These are phyloP conservation scores for Hymenopus coronatus DNA, from an alignment of 2,888 invertebrate species.

Conservation along the genomic window DNA sequence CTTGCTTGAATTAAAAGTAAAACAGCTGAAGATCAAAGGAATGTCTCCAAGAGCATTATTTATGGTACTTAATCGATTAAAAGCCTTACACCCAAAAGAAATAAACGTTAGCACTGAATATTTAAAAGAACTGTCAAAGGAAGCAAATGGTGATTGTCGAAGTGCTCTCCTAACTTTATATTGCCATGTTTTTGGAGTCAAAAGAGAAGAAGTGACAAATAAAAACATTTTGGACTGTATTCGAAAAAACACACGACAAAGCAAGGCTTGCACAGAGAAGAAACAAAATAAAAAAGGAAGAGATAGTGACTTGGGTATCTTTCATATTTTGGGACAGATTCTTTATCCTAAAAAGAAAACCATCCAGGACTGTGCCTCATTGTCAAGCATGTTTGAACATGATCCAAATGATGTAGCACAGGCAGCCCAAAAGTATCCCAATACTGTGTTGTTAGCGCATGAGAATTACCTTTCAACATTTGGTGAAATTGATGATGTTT, in stretches of 20 bases:
- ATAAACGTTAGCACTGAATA: neutral
- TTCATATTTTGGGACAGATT: neutral
- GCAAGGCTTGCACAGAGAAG: neutral
- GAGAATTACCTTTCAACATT: neutral
- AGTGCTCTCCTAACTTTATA: neutral
- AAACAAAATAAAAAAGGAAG: neutral
- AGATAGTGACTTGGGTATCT: neutral
- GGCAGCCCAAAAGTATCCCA: neutral
- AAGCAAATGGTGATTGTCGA: neutral
- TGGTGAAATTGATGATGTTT: neutral
- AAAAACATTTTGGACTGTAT: neutral
- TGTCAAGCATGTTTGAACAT: neutral
- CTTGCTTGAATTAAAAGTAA: neutral
- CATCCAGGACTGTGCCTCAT: neutral
- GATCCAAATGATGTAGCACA: neutral
- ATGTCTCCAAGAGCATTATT: neutral
- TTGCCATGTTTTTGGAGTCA: neutral
- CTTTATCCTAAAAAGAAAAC: neutral
- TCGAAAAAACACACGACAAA: neutral
- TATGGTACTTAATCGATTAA: neutral
- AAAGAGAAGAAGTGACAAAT: neutral
- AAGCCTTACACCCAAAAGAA: neutral
- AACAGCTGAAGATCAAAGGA: neutral
- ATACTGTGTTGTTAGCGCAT: neutral
- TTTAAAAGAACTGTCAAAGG: neutral